Evolutionary conservation across 1,140 invertebrate genomes (phyloP).

Genomic region (Nasonia giraulti): DNA sequence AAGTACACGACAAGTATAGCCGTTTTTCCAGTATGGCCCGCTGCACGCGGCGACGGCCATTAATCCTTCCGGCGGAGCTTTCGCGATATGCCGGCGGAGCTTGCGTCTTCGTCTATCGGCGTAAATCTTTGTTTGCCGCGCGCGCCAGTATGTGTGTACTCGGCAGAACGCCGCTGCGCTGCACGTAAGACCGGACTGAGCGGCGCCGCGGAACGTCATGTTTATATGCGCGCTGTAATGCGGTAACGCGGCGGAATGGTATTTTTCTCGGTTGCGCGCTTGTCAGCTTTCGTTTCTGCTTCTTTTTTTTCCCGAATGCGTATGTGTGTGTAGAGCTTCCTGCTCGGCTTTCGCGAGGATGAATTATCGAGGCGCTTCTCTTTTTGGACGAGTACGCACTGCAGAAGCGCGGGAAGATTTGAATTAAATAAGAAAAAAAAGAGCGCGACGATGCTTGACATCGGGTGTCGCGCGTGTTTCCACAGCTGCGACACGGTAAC

Average conservation of each 20-base stretch:
- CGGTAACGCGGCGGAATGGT: slow-evolving; percentile 58
- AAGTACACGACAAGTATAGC: slow-evolving; percentile 13
- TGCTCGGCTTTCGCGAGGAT: not conserved
- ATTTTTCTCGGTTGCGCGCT: slow-evolving; percentile 8
- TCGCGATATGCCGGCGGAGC: slow-evolving; percentile 45
- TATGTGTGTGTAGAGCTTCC: not conserved
- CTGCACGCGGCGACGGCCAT: slow-evolving; percentile 25
- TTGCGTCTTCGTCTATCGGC: slow-evolving; percentile 57
- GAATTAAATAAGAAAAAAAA: not conserved
- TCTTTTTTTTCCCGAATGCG: not conserved
- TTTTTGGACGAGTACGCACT: not conserved
- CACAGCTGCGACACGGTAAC: not conserved
- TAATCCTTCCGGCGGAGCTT: slow-evolving; percentile 29
- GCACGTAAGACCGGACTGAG: slow-evolving; percentile 48
- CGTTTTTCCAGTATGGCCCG: not conserved
- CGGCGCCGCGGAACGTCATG: slow-evolving; percentile 59
- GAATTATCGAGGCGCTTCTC: not conserved
- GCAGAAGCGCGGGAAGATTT: not conserved
- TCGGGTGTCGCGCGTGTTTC: too few relatives aligned
- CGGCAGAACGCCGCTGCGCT: slow-evolving; percentile 37
- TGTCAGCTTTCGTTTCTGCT: slow-evolving; percentile 3
- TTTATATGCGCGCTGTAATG: slow-evolving; percentile 57
- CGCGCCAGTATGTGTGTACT: slow-evolving; percentile 33
- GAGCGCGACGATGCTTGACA: too few relatives aligned
- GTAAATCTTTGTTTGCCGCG: slow-evolving; percentile 69